phyloP scores from a whole-genome alignment of 2,113 vertebrate species.

The Scatophagus argus region DNA sequence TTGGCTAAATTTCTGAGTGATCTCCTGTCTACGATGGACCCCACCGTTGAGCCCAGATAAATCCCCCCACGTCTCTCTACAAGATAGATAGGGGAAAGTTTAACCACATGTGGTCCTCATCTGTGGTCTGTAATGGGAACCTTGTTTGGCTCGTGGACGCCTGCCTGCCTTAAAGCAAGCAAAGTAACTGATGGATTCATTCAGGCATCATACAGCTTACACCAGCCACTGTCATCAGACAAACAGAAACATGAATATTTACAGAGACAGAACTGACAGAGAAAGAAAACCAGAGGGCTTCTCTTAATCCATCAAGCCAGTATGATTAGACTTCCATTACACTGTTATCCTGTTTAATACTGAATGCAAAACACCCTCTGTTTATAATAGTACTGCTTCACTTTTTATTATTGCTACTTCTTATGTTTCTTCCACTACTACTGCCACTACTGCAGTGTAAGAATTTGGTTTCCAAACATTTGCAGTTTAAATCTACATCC shows the following conservation, averaged over 20 bases:
- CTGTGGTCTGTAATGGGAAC: conserved; percentile 66
- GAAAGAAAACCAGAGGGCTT: not conserved
- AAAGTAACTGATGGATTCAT: conserved; percentile 32
- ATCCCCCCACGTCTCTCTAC: conserved; percentile 30
- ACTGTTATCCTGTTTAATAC: not conserved
- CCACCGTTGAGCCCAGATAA: conserved; percentile 43
- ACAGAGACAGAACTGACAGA: not conserved
- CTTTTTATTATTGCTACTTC: not conserved
- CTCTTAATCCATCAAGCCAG: not conserved
- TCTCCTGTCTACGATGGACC: conserved; percentile 6
- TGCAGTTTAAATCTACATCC: not conserved
- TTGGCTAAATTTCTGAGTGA: conserved; percentile 20
- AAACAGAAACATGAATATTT: conserved; percentile 1
- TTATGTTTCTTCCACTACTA: not conserved
- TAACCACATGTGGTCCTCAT: conserved; percentile 55
- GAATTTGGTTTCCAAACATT: too few relatives aligned
- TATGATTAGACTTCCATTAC: not conserved
- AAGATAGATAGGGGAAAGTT: conserved; percentile 46
- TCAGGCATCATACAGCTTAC: conserved; percentile 25
- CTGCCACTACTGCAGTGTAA: too few relatives aligned
- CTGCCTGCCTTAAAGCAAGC: conserved; percentile 2
- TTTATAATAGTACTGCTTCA: too few relatives aligned
- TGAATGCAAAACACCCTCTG: not conserved
- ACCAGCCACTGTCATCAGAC: conserved; percentile 24
- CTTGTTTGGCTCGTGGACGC: conserved; percentile 36